A percentile compares a stretch with the other conserved stretches of the same genome.
Conservation (phyloP, 2,113 vertebrate genomes). For the Trachemys scripta region DNA sequence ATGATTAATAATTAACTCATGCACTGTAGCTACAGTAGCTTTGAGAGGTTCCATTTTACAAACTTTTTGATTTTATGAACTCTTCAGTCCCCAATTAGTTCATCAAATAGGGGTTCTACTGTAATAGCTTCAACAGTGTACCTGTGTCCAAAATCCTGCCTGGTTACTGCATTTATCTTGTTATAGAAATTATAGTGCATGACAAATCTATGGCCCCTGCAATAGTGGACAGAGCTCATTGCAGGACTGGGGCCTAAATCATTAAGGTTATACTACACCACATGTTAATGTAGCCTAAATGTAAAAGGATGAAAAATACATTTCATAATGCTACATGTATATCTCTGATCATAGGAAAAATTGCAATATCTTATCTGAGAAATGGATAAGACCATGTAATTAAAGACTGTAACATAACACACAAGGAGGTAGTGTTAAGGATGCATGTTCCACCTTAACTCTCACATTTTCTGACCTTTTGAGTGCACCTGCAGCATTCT, state of each 20-base stretch:
- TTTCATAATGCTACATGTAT: not conserved
- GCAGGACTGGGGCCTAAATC: not conserved
- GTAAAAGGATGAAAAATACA: not conserved
- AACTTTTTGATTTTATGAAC: not conserved
- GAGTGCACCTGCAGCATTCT: not conserved
- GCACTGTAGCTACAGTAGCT: not conserved
- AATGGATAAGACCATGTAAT: conserved; percentile 26
- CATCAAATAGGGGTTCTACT: not conserved
- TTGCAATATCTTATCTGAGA: not conserved
- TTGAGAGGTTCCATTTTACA: not conserved
- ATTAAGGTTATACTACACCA: not conserved
- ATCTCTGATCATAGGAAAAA: not conserved
- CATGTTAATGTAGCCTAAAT: not conserved
- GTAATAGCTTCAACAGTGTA: not conserved
- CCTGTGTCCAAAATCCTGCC: conserved; percentile 17
- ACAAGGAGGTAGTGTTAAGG: not conserved
- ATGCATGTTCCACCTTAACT: not conserved
- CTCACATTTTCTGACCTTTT: not conserved
- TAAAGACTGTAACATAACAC: not conserved
- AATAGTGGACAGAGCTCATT: not conserved
- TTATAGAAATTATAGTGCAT: not conserved
- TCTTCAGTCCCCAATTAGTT: not conserved
- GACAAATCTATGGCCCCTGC: not conserved
- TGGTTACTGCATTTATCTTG: conserved; percentile 19
- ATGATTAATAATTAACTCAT: not conserved